Evolutionary conservation across 2,888 invertebrate genomes (phyloP), one percentile per base, ranked within the genome.

Genomic region (Agonopterix arenella): DNA sequence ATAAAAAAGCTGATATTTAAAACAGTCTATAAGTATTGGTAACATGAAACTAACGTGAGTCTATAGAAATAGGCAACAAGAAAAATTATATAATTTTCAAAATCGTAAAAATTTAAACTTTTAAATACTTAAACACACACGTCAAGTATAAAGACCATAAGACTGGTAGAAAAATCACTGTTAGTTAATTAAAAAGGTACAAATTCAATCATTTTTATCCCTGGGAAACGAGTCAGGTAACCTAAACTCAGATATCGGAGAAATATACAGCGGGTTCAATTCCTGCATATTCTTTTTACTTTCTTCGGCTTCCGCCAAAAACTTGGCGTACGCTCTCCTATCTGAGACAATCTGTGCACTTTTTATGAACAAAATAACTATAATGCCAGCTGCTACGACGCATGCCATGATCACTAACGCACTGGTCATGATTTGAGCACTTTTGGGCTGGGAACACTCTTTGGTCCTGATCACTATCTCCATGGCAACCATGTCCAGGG

Each of bases 191-290:
- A 11, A 44, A 13, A 11, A 11, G 81, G 59, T 71, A 64, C 77
- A 78, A 62, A 28, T 28, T 40, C 40, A 40, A 40, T 40, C 40
- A n/a, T 40, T 40, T 5, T n/a, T 40, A 38, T 89, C 88, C 49
- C 88, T 80, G 16, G 83, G 83, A 64, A 74, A 89, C 2, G 80
- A 70, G 40, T 88, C 80, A 9, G 93, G 93, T 52, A 93, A 84
- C 53, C 74, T 75, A 58, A 91, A 93, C 49, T 80, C 76, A 0
- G 86, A 84, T 11, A 91, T 84, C 1, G 93, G 92, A n/a, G 92
- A 90, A 57, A 85, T 90, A 58, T 93, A 94, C 52, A 94, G 63
- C 0, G 93, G 93, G 68, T 93, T 93, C 52, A 90, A 60, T 46
- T 84, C 77, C 50, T 82, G 81, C 73, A 80, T 76, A 44, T 80